These are phyloP conservation scores for Myotis lucifugus DNA, from an alignment of 2,113 vertebrate genomes.

Conservation along the genomic window DNA sequence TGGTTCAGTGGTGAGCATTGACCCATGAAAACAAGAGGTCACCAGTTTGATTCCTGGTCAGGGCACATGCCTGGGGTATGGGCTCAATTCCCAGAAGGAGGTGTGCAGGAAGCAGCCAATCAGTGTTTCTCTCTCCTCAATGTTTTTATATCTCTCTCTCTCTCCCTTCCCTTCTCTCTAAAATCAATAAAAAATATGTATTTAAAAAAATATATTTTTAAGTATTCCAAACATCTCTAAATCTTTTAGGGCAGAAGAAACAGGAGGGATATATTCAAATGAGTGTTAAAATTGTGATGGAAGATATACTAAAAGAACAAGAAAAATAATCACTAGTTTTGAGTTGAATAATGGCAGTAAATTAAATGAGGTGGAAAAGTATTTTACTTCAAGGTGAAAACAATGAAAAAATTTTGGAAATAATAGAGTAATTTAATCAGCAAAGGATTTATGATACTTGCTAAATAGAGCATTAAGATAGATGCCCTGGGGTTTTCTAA, in stretches of 20 bases:
- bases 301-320: not conserved
- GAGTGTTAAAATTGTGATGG: not conserved
- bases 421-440: not conserved
- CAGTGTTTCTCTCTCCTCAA: too few species aligned
- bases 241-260: not conserved
- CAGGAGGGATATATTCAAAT: not conserved
- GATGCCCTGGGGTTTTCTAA: not conserved
- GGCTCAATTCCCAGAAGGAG: too few species aligned
- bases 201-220: not conserved
- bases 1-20: too few species aligned
- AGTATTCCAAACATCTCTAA: constrained; percentile 37
- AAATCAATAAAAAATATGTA: too few species aligned
- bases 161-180: too few species aligned
- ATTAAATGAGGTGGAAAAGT: not conserved
- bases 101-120: too few species aligned
- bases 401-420: not conserved
- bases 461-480: not conserved
- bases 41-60: too few species aligned
- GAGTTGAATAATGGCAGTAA: not conserved
- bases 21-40: too few species aligned
- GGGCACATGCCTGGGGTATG: too few species aligned
- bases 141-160: too few species aligned
- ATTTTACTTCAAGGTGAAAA: constrained; percentile 15
- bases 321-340: constrained; percentile 13
- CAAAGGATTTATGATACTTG: not conserved